These are phyloP conservation scores for Colinus virginianus DNA, from an alignment of 2,113 vertebrate genomes.

Conservation along the genomic window DNA sequence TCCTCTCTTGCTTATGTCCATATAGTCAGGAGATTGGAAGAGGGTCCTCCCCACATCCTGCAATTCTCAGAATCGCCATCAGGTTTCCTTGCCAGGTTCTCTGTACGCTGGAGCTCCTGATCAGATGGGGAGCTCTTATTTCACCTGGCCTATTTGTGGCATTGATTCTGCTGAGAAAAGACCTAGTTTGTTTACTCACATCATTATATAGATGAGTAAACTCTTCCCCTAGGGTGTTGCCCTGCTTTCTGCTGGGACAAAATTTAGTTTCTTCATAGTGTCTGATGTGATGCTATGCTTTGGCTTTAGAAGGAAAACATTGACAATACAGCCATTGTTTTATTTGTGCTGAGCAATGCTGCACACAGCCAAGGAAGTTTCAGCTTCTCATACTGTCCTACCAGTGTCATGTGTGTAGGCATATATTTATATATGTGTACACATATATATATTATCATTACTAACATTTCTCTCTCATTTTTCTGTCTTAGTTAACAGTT, in stretches of 20 bases:
- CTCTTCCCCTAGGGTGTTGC: background rate
- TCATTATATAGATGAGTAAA: background rate
- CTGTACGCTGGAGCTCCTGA: rapidly evolving
- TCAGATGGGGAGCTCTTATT: background rate
- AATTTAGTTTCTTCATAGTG: background rate
- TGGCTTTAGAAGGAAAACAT: background rate
- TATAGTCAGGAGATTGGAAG: rapidly evolving
- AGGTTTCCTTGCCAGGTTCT: rapidly evolving
- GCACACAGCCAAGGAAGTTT: background rate
- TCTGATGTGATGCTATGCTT: background rate
- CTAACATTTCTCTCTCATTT: background rate
- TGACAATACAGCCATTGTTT: background rate
- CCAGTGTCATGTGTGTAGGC: background rate
- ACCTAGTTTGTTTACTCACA: background rate
- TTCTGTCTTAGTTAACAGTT: background rate
- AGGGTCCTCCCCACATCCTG: background rate
- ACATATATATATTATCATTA: background rate
- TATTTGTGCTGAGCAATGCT: background rate
- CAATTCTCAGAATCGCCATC: rapidly evolving
- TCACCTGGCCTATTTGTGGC: background rate
- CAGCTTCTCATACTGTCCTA: background rate
- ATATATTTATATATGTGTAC: background rate
- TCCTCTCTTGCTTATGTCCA: background rate
- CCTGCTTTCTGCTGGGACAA: background rate
- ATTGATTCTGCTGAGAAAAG: background rate